phyloP scores from a whole-genome alignment of 2,888 invertebrate species.

The Lasioglossum vierecki region DNA sequence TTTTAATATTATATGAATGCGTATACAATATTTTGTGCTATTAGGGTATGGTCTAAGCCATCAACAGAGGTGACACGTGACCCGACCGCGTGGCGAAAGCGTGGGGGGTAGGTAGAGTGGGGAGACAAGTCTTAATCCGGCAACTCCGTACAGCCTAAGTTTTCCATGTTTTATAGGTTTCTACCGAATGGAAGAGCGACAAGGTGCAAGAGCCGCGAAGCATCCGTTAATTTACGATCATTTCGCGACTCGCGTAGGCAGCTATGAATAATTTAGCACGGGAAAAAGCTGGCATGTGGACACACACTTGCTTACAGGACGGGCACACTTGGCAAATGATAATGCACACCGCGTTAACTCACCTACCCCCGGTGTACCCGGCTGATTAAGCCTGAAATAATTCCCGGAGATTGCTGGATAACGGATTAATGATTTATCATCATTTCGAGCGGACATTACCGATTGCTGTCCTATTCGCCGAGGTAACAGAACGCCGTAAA shows the following conservation, averaged over 20 bases:
- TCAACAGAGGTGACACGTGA: no score
- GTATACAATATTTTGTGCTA: no score
- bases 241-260: background rate
- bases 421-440: conserved; percentile 60
- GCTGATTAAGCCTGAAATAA: conserved; percentile 46
- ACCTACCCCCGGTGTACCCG: background rate
- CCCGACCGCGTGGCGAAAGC: no score
- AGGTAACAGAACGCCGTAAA: conserved; percentile 45
- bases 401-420: conserved; percentile 46
- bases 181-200: background rate
- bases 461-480: conserved; percentile 27
- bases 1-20: no score
- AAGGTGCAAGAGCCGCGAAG: background rate
- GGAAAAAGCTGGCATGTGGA: conserved; percentile 6
- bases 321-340: conserved; percentile 13
- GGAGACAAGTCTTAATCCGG: no score
- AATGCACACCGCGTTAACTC: conserved; percentile 9
- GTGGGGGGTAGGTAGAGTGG: no score
- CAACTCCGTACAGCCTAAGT: background rate
- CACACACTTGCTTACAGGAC: background rate
- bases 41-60: no score
- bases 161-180: background rate
- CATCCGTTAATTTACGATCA: conserved; percentile 28
- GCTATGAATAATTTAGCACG: conserved; percentile 17
- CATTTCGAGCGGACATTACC: conserved; percentile 29